These are phyloP conservation scores for Leptodactylus fallax DNA, from an alignment of 2,797 vertebrate genomes.

Conservation along the genomic window DNA sequence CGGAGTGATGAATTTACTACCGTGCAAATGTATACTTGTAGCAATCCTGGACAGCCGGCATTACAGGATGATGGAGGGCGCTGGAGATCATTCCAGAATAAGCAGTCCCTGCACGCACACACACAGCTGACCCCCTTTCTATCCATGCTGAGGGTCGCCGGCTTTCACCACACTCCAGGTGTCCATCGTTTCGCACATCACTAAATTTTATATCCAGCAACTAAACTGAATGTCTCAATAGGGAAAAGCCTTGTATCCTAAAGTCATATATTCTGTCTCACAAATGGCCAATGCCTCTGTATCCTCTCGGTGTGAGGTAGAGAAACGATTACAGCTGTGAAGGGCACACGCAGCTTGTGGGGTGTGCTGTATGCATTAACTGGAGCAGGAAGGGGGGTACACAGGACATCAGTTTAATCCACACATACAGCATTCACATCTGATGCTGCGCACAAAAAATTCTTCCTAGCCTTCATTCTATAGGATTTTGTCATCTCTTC, in stretches of 20 bases:
- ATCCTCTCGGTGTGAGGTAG: not conserved
- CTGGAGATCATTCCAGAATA: conserved; percentile 19
- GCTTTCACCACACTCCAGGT: not conserved
- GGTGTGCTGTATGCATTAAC: not conserved
- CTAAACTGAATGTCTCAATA: not conserved
- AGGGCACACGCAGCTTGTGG: not conserved
- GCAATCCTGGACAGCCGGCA: not conserved
- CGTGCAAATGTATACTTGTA: conserved; percentile 7
- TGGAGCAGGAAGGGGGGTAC: no score
- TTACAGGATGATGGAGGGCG: not conserved
- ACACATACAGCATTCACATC: no score
- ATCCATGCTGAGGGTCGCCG: not conserved
- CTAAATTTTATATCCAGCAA: conserved; percentile 5
- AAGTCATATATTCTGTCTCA: not conserved
- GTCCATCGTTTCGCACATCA: conserved; percentile 9
- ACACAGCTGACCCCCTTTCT: not conserved
- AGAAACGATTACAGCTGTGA: not conserved
- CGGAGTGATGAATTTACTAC: no score
- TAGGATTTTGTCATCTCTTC: not conserved
- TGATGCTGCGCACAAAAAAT: no score
- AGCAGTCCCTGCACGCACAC: conserved; percentile 22
- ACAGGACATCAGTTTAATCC: not conserved
- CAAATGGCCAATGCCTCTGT: not conserved
- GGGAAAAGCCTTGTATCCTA: not conserved
- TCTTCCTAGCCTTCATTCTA: not conserved